Base-by-base conservation (phyloP, 1,140 invertebrate species). In the Daktulosphaira vitifoliae region DNA sequence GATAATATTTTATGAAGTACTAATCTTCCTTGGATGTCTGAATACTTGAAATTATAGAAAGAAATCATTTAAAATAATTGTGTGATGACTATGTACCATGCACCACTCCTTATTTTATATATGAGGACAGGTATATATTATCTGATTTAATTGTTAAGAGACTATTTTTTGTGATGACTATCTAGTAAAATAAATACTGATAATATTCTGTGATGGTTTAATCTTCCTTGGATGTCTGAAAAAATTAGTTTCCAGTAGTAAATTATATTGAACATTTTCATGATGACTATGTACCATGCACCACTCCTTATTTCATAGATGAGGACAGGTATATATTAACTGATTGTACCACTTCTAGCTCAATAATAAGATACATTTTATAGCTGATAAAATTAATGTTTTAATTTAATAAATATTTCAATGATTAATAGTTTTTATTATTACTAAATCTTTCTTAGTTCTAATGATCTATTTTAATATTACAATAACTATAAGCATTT, bases 191-290 rank as follows among this genome's bases (percentile, higher is more conserved):
- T 46, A 59, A 59, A 38, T 46, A 15, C 54, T 59, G 42, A 46
- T 26, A 15, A 3, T 15, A 20, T 44, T 33, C 29, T 33, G 16
- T 59, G 54, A 44, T 44, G 54, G 42, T 15, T 46, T 46, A 59
- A 59, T 59, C 54, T 79, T 79, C 74, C 76, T 78, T 79, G 74
- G 74, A 78, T 79, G 76, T 78, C 76, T 78, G 77, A 59, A 59
- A 20, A 78, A 11, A 33, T 5, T 11, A 33, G 5, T 33, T 33
- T 33, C 11, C 11, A 33, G 11, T 33, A 33, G 11, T 33, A 6
- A 33, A 33, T 33, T 6, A 33, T 11, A 33, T 33, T 33, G 29
- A n/a, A n/a, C n/a, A 20, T 6, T 29, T 7, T 23, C 22, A 6
- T 26, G 20, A n/a, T 52, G 18, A 52, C 15, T 44, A 44, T 66